Percentiles rank a stretch among this genome's conserved stretches.
These are phyloP conservation scores for Picathartes gymnocephalus DNA, from an alignment of 2,113 vertebrate species.

Conservation along the genomic window DNA sequence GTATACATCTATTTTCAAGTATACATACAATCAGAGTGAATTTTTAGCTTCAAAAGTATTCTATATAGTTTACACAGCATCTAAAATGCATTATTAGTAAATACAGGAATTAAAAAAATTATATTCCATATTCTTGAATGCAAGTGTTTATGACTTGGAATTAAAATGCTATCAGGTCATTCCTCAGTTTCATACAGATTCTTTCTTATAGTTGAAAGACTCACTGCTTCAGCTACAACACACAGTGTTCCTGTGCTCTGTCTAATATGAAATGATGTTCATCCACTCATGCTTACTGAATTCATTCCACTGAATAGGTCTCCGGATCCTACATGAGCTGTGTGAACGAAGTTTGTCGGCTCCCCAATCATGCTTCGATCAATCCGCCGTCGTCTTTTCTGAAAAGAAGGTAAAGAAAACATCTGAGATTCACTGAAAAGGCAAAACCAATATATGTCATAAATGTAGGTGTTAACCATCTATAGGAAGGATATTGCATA, in stretches of 20 bases:
- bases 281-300: slow-evolving; percentile 72
- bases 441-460: not conserved
- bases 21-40: not conserved
- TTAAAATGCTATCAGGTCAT: not conserved
- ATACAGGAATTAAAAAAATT: not conserved
- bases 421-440: not conserved
- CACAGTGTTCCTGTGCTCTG: not conserved
- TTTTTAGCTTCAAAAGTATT: not conserved
- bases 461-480: not conserved
- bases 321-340: slow-evolving; percentile 87
- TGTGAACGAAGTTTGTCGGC: slow-evolving; percentile 89
- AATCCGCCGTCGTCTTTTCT: slow-evolving; percentile 86
- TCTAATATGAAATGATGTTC: not conserved
- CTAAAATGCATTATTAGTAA: not conserved
- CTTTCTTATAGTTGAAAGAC: not conserved
- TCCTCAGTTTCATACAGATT: not conserved
- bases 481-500: not conserved
- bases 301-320: slow-evolving; percentile 88
- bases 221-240: not conserved
- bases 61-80: not conserved
- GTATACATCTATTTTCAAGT: not conserved
- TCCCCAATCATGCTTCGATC: slow-evolving; percentile 91
- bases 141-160: not conserved
- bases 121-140: not conserved
- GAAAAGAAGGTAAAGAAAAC: slow-evolving; percentile 4